Percentiles rank a stretch among this genome's conserved stretches.
phyloP scores from a whole-genome alignment of 2,888 invertebrate species.

The Ellobium chinense region DNA sequence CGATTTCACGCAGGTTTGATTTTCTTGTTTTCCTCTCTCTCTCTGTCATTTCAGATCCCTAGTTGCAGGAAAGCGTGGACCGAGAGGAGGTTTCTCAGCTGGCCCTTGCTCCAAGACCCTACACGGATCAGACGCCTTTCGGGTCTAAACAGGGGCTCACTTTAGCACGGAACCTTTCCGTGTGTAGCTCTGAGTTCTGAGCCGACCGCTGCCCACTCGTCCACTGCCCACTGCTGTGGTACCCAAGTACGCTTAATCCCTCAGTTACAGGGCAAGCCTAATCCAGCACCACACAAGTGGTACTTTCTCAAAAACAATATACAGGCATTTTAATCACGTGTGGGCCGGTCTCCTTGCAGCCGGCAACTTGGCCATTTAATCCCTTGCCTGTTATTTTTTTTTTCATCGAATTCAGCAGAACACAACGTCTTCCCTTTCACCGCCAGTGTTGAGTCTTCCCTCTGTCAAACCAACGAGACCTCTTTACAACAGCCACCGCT shows the following conservation, averaged over 20 bases:
- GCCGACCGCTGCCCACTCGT: not conserved
- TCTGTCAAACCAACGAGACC: too few species aligned
- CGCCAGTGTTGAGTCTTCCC: too few species aligned
- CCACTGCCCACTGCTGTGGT: not conserved
- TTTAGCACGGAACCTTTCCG: too few species aligned
- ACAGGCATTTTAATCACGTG: not conserved
- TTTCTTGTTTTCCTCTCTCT: slow-evolving; percentile 7
- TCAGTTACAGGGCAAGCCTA: not conserved
- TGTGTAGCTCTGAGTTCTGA: too few species aligned
- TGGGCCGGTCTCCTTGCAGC: too few species aligned
- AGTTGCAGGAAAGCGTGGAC: not conserved
- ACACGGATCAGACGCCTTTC: too few species aligned
- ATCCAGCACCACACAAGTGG: not conserved
- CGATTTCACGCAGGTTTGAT: slow-evolving; percentile 8
- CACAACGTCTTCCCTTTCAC: too few species aligned
- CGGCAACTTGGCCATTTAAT: too few species aligned
- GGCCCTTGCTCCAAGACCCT: not conserved
- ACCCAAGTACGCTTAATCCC: not conserved
- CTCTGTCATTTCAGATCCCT: not conserved
- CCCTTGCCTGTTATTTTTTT: too few species aligned
- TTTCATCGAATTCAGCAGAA: too few species aligned
- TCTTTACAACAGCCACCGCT: too few species aligned
- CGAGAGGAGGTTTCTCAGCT: not conserved
- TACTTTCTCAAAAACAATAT: not conserved
- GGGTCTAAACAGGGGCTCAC: too few species aligned